Percentiles rank a stretch among this genome's conserved stretches.
Conservation (phyloP, 2,888 invertebrate species). For the Eristalinus sepulchralis region DNA sequence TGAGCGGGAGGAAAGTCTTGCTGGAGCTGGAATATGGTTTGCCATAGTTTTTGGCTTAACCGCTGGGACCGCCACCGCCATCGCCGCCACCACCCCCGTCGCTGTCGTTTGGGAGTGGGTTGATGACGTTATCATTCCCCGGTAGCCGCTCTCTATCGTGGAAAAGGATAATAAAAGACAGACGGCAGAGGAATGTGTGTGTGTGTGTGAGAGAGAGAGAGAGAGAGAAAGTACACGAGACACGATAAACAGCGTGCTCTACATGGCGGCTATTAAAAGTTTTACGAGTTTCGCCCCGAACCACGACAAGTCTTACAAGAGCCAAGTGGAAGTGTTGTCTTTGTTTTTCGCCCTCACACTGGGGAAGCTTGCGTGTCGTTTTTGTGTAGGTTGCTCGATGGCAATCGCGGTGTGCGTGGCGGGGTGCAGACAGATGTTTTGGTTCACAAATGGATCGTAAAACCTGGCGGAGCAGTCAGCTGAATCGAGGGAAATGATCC, state of each 20-base stretch:
- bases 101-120: not conserved
- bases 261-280: conserved; percentile 51
- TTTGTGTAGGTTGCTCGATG: not conserved
- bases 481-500: not conserved
- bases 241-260: conserved; percentile 40
- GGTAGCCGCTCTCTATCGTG: conserved; percentile 41
- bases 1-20: not conserved
- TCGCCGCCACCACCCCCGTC: too few relatives aligned
- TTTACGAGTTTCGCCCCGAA: conserved; percentile 21
- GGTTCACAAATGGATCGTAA: not conserved
- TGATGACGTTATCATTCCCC: conserved; percentile 52
- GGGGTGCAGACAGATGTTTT: not conserved
- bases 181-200: not conserved
- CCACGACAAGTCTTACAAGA: not conserved
- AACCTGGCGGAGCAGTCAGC: not conserved
- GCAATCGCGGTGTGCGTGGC: not conserved
- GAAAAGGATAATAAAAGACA: conserved; percentile 50
- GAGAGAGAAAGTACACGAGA: conserved; percentile 24
- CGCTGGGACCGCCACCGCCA: not conserved
- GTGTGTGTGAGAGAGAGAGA: too few relatives aligned
- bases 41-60: conserved; percentile 33
- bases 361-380: not conserved
- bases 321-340: not conserved
- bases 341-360: not conserved
- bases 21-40: conserved; percentile 30